These are phyloP conservation scores for Augiades crinisus DNA, from an alignment of 2,888 invertebrate species.

Conservation along the genomic window DNA sequence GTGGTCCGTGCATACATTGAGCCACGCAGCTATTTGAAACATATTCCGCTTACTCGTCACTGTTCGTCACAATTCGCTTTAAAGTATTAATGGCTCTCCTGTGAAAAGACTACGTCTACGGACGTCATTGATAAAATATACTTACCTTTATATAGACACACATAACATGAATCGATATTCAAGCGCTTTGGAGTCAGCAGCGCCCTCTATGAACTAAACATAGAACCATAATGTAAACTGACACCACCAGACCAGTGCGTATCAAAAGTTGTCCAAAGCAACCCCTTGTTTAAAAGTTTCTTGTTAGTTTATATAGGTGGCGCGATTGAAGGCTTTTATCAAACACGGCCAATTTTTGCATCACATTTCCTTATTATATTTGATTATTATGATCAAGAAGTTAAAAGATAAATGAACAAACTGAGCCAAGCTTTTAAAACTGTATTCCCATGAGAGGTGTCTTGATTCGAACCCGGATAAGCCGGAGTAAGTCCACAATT, in stretches of 20 bases:
- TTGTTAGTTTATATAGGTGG: neutral
- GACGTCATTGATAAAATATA: slow-evolving; percentile 1
- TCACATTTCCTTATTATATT: too few species aligned
- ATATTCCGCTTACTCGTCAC: slow-evolving; percentile 14
- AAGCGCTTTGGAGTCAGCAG: neutral
- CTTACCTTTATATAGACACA: neutral
- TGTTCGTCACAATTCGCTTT: slow-evolving; percentile 11
- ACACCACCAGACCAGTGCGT: neutral
- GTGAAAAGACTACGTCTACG: neutral
- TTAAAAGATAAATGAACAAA: too few species aligned
- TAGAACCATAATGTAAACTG: neutral
- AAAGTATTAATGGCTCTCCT: slow-evolving; percentile 5
- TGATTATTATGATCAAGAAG: too few species aligned
- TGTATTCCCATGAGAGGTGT: too few species aligned
- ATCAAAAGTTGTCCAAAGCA: neutral
- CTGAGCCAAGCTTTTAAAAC: too few species aligned
- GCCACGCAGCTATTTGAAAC: slow-evolving; percentile 12
- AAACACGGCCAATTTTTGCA: too few species aligned
- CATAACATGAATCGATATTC: neutral
- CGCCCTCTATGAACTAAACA: slow-evolving; percentile 1
- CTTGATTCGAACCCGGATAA: too few species aligned
- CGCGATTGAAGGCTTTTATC: too few species aligned
- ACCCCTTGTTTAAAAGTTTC: neutral
- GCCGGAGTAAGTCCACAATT: too few species aligned
- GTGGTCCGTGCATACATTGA: slow-evolving; percentile 18